Evolutionary conservation across 1,140 invertebrate species (phyloP).

Genomic region (Propsilocerus akamusi): DNA sequence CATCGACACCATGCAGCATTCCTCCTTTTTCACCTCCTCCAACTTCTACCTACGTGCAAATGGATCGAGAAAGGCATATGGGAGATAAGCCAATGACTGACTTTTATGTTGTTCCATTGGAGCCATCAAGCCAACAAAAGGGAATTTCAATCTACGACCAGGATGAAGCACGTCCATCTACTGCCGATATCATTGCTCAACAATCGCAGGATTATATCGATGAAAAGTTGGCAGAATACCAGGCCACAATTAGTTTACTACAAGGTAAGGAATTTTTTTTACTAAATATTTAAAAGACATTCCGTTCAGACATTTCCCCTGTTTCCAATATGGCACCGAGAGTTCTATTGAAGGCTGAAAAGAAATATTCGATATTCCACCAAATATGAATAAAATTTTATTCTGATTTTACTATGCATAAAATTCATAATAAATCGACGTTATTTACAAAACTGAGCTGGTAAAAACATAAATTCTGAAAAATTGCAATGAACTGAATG

Average conservation of each 20-base stretch:
- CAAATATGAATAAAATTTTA: too few relatives aligned
- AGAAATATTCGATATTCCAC: too few relatives aligned
- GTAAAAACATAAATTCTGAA: too few relatives aligned
- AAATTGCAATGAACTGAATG: too few relatives aligned
- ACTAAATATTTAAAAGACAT: not conserved
- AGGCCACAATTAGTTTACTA: conserved; percentile 73
- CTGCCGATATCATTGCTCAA: conserved; percentile 77
- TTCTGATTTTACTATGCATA: too few relatives aligned
- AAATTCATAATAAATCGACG: too few relatives aligned
- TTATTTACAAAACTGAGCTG: too few relatives aligned
- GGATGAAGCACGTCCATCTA: conserved; percentile 54
- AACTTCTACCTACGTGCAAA: conserved; percentile 30
- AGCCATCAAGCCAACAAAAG: conserved; percentile 37
- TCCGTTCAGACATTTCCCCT: too few relatives aligned
- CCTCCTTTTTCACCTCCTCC: conserved; percentile 37
- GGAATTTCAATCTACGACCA: conserved; percentile 36
- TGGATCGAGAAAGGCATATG: not conserved
- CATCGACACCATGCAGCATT: conserved; percentile 37
- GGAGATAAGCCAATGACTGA: not conserved
- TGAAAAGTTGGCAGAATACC: conserved; percentile 82
- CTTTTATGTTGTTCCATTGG: conserved; percentile 37
- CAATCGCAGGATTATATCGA: conserved; percentile 89
- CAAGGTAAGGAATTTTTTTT: conserved; percentile 46
- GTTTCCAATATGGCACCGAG: too few relatives aligned
- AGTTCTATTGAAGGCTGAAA: too few relatives aligned